Conservation (phyloP, 2,797 vertebrate genomes). For the Macropus fuliginosus region DNA sequence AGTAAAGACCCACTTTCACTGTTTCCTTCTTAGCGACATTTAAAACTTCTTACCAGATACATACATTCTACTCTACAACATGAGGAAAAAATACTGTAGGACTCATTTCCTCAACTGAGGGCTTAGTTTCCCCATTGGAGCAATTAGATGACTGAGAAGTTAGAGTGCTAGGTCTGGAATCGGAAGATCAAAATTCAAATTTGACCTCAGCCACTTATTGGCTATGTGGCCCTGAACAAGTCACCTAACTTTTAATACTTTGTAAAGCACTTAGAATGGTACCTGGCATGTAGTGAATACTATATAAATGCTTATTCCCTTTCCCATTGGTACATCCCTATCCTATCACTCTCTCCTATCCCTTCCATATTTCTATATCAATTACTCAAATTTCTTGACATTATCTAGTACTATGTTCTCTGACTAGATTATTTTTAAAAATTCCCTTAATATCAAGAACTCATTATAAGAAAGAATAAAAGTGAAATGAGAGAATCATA, state of each 20-base stretch:
- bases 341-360: neutral
- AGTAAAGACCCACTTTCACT: too few relatives aligned
- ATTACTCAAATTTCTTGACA: neutral
- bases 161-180: neutral
- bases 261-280: neutral
- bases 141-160: neutral
- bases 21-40: neutral
- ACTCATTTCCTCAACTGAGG: neutral
- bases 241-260: neutral
- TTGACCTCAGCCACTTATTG: neutral
- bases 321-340: neutral
- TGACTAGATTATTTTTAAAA: neutral
- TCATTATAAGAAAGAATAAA: neutral
- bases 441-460: neutral
- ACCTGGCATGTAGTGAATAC: neutral
- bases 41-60: neutral
- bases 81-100: neutral
- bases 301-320: neutral
- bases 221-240: neutral
- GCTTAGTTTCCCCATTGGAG: neutral
- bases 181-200: neutral
- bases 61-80: neutral
- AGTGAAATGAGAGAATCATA: neutral
- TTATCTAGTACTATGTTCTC: neutral
- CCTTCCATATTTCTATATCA: neutral